These are phyloP conservation scores for Aphelinus certus DNA, from an alignment of 1,140 invertebrate species.

Conservation along the genomic window DNA sequence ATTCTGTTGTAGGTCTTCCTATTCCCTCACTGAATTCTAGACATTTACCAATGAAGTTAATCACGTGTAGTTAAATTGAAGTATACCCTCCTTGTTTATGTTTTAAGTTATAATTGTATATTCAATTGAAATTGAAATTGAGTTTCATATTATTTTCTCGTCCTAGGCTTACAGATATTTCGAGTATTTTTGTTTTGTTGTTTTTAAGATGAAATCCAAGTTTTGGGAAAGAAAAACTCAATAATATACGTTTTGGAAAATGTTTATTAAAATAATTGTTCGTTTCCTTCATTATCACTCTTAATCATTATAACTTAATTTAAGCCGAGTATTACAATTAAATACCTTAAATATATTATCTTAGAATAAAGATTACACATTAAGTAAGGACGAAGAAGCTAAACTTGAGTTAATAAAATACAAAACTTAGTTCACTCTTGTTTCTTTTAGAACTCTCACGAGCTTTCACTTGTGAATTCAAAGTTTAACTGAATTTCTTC, in stretches of 20 bases:
- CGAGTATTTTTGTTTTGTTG: background rate
- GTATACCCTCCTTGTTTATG: no score
- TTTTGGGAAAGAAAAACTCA: no score
- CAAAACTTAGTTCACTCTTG: conserved; percentile 6
- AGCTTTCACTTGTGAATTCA: no score
- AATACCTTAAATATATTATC: conserved; percentile 18
- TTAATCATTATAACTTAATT: conserved; percentile 31
- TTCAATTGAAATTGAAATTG: no score
- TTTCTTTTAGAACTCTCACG: no score
- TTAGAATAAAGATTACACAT: conserved; percentile 23
- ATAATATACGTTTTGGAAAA: conserved; percentile 4
- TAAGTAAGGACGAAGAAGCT: conserved; percentile 11
- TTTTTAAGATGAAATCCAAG: background rate
- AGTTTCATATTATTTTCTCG: background rate
- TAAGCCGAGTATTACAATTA: conserved; percentile 25
- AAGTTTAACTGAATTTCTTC: no score
- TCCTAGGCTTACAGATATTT: background rate
- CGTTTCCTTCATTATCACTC: conserved; percentile 35
- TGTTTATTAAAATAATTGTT: conserved; percentile 37
- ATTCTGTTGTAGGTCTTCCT: no score
- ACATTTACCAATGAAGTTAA: no score
- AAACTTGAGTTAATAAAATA: conserved; percentile 20
- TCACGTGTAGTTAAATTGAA: no score
- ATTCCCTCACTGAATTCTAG: no score
- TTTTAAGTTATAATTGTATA: no score